phyloP scores from a whole-genome alignment of 2,888 invertebrate genomes.

The Hemicrepidius hirtus region DNA sequence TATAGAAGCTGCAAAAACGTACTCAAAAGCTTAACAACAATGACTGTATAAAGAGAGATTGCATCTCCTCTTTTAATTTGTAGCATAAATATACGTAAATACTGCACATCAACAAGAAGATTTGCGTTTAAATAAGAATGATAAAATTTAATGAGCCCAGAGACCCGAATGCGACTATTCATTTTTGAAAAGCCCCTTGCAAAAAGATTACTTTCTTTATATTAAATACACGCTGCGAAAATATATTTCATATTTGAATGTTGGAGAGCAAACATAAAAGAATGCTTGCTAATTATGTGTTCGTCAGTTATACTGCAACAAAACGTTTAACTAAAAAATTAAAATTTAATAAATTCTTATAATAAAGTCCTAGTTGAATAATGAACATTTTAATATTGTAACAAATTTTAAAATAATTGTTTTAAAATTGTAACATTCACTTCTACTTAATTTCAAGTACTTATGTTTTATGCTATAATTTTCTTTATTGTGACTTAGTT shows the following conservation, averaged over 20 bases:
- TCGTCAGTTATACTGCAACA: conserved; percentile 35
- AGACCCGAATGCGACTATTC: conserved; percentile 58
- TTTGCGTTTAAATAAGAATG: conserved; percentile 64
- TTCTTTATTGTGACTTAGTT: too few species aligned
- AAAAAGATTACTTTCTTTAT: conserved; percentile 60
- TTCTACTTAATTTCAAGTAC: too few species aligned
- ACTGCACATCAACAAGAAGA: conserved; percentile 55
- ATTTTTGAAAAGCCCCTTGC: conserved; percentile 59
- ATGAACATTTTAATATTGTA: too few species aligned
- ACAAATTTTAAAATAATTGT: too few species aligned
- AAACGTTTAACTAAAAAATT: conserved; percentile 35
- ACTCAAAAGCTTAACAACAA: conserved; percentile 22
- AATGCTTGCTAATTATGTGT: conserved; percentile 42
- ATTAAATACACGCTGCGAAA: conserved; percentile 55
- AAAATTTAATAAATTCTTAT: not conserved
- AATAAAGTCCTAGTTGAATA: too few species aligned
- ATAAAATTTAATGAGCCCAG: conserved; percentile 63
- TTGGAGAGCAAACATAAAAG: conserved; percentile 31
- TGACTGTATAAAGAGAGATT: conserved; percentile 13
- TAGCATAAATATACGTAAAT: conserved; percentile 48
- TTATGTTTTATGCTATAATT: too few species aligned
- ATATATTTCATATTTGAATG: conserved; percentile 40
- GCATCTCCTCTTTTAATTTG: conserved; percentile 40
- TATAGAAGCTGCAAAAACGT: not conserved
- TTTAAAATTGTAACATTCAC: too few species aligned